Base-by-base conservation (phyloP, 2,888 invertebrate species). In the Limnephilus auricula region DNA sequence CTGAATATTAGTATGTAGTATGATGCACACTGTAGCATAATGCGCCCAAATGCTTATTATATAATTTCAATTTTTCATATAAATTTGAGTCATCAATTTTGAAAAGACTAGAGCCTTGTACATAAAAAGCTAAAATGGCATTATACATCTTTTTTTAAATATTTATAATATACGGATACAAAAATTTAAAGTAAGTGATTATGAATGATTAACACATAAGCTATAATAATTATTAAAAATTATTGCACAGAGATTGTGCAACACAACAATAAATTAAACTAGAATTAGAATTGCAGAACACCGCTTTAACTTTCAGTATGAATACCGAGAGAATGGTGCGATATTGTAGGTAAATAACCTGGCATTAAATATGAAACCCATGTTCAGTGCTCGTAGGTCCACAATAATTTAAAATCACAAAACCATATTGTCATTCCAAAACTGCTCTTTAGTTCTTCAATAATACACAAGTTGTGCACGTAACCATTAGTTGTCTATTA, bases 101-200 rank as follows among this genome's bases (percentile, higher is more conserved):
- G 91, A 90, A 90, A 87, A 91, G 90, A 92, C 90, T 92, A 92
- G 90, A 90, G 87, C 84, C 91, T 90, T 90, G 89, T 91, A 91
- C 82, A 91, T 91, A 90, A 91, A 91, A 84, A 92, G 80, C 86
- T 89, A 89, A 50, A 92, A 92, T 92, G 92, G 92, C 92, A 91
- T 92, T 89, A 92, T 65, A 90, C 65, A 90, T 91, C 45, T 89
- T 86, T 90, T 40, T 79, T 86, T 86, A 90, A 85, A 79, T 40
- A 79, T 84, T n/a, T 79, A 86, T 90, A 90, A 79, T 90, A 90
- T 90, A 90, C 37, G 90, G 84, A 78, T 89, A 82, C n/a, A 84
- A 90, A 86, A 86, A 86, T 65, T 86, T 32, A 84, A 86, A 86
- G 65, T 86, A 86, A 50, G 65, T 86, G 85, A 85, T 85, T 65